A percentile compares a stretch with the other conserved stretches of the same genome.
Evolutionary conservation across 2,113 vertebrate species (phyloP).

Genomic region (Oncorhynchus masou): DNA sequence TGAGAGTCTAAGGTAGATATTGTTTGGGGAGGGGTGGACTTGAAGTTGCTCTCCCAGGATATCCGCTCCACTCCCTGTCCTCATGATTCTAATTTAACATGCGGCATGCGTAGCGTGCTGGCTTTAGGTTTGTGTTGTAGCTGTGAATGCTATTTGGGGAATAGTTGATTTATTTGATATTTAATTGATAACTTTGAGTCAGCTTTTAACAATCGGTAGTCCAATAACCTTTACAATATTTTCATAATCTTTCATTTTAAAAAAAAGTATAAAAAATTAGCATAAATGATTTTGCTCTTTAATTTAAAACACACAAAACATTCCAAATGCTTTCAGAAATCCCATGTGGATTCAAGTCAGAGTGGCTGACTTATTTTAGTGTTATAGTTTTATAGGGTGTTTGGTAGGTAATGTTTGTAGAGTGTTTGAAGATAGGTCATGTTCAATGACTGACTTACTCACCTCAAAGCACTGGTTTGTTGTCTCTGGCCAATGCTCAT

Average conservation of each 20-base stretch:
- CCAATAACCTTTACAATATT: no score
- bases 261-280: no score
- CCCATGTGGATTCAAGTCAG: neutral
- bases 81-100: neutral
- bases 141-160: neutral
- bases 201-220: neutral
- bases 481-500: constrained; percentile 51
- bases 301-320: no score
- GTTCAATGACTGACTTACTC: constrained; percentile 39
- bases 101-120: neutral
- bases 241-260: neutral
- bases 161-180: neutral
- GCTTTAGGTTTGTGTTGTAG: neutral
- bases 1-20: constrained; percentile 15
- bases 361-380: no score
- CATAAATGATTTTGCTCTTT: neutral
- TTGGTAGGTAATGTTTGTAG: neutral
- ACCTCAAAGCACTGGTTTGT: constrained; percentile 53
- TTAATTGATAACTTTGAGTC: neutral
- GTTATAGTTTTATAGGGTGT: neutral
- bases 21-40: constrained; percentile 13
- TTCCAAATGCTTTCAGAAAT: no score
- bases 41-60: neutral
- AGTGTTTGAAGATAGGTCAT: constrained; percentile 28
- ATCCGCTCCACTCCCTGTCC: constrained; percentile 1